A percentile compares a stretch with the other conserved stretches of the same genome.
phyloP scores from a whole-genome alignment of 2,113 vertebrate genomes.

The Labeo rohita region DNA sequence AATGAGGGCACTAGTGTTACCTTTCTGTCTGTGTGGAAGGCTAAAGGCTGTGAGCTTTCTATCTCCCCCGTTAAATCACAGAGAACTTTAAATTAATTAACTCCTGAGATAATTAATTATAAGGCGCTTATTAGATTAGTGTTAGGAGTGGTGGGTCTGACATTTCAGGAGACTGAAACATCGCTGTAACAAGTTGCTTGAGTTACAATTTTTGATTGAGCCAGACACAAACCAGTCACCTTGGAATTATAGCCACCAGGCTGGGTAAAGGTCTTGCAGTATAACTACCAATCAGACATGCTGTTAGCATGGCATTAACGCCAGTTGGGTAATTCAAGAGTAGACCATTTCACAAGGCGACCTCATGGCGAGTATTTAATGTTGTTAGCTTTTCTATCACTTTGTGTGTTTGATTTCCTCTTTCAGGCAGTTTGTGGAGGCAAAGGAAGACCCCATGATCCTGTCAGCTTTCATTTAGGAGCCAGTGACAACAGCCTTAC shows the following conservation, averaged over 20 bases:
- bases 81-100: constrained; percentile 18
- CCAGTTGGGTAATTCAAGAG: constrained; percentile 10
- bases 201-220: not conserved
- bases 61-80: not conserved
- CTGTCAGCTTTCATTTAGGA: constrained; percentile 45
- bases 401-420: constrained; percentile 32
- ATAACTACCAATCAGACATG: constrained; percentile 6
- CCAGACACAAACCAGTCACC: not conserved
- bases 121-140: constrained; percentile 10
- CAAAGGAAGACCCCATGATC: constrained; percentile 5
- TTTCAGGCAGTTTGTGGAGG: constrained; percentile 19
- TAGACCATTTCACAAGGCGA: not conserved
- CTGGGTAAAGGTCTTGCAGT: not conserved
- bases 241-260: not conserved
- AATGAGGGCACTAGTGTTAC: not conserved
- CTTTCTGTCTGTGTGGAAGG: not conserved
- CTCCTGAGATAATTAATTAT: constrained; percentile 3
- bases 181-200: not conserved
- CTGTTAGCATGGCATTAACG: not conserved
- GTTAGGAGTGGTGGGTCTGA: not conserved
- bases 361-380: not conserved
- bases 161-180: not conserved
- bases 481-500: constrained; percentile 18
- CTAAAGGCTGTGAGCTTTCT: not conserved
- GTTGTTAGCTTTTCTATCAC: constrained; percentile 20